A percentile compares a stretch with the other conserved stretches of the same genome.
Conservation (phyloP, 2,797 vertebrate genomes). For the Dallia pectoralis region DNA sequence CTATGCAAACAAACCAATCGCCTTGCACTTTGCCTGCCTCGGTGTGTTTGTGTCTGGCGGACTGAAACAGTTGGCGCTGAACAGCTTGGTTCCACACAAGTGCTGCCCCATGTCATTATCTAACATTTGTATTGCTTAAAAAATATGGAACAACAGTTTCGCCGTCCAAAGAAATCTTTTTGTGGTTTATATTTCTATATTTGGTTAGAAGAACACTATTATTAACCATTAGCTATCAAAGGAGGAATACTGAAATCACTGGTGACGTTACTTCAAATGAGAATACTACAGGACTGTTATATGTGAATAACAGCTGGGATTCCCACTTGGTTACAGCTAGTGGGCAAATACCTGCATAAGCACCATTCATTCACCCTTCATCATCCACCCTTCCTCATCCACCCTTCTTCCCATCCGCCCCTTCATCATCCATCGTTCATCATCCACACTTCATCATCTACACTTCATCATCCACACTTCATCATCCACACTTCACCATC, state of each 20-base stretch:
- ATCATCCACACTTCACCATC: no score
- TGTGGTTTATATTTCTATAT: not conserved
- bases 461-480: no score
- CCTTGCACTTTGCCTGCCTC: constrained; percentile 15
- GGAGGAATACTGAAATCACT: not conserved
- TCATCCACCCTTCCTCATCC: constrained; percentile 12
- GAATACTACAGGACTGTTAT: not conserved
- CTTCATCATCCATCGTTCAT: constrained; percentile 36
- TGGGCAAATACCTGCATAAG: constrained; percentile 26
- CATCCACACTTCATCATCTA: no score
- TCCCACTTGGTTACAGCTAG: constrained; percentile 16
- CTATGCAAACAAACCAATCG: constrained; percentile 64
- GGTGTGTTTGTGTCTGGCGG: constrained; percentile 36
- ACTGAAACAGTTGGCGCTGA: constrained; percentile 50
- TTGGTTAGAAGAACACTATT: not conserved
- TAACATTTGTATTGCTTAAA: constrained; percentile 24
- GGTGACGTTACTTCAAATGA: not conserved
- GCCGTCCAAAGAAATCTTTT: not conserved
- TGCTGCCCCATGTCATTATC: constrained; percentile 39
- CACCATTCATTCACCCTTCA: not conserved
- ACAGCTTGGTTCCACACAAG: constrained; percentile 56
- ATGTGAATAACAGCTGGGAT: not conserved
- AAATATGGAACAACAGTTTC: not conserved
- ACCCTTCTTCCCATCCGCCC: not conserved
- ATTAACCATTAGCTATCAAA: no score